Evolutionary conservation across 2,888 invertebrate species (phyloP), one percentile per base, ranked within the genome.

Genomic region (Epistrophe eligans): DNA sequence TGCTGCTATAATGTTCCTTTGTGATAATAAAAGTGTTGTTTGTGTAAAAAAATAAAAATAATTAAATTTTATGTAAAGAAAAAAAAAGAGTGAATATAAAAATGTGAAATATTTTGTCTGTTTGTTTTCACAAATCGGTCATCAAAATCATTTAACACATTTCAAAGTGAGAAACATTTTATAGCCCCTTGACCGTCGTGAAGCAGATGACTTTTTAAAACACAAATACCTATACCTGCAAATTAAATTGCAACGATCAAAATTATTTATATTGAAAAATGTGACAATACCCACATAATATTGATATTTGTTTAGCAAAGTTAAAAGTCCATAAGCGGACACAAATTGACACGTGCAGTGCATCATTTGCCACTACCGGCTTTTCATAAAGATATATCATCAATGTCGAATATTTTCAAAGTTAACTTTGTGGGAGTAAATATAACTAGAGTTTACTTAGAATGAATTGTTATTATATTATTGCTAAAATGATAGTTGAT

Each of bases 301-400:
- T 38, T 58, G 35, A 35, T 58, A 58, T 58, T 58, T 55, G 32
- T 32, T 55, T 9, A n/a, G 28, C 55, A 32, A 55, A 35, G 11
- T 19, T 17, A 38, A 58, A 35, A 35, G 17, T 35, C 58, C 17
- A 38, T 58, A 38, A 58, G 17, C 13, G 28, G 32, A 13, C 6
- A 35, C 35, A 17, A 58, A 11, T 7, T 38, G n/a, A 4, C 11
- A 38, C 11, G 11, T 58, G 17, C 4, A 24, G 24, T 24, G 24
- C 1, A 24, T 17, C n/a, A 17, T 17, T 17, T 17, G 0, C 4
- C 2, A 58, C 1, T 55, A 28, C 55, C 55, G 55, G 28, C 28
- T 28, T 55, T 52, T 28, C 8, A 7, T 8, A 3, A 28, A 55
- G 4, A 8, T 48, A 55, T 9, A 8, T 48, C 48, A 32, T 35